Percentiles rank a stretch among this genome's conserved stretches.
Conservation (phyloP, 2,113 vertebrate genomes). For the human region DNA sequence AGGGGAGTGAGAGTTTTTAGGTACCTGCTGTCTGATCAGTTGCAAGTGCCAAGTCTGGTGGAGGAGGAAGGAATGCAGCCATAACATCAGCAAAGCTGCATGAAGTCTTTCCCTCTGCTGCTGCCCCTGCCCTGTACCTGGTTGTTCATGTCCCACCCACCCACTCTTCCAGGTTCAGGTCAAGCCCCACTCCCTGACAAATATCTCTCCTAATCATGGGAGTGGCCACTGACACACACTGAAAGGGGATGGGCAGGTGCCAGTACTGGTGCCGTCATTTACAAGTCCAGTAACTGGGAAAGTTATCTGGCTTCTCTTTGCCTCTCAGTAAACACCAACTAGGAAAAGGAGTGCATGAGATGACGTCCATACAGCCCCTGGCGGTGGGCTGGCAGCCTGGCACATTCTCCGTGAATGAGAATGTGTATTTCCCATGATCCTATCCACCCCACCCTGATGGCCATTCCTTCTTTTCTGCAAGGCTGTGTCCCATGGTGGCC, state of each 20-base stretch:
- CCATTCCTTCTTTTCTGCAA: neutral
- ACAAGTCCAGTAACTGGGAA: neutral
- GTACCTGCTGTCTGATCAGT: neutral
- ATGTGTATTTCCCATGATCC: neutral
- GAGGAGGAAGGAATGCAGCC: fast-evolving
- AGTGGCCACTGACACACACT: fast-evolving
- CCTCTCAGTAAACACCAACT: neutral
- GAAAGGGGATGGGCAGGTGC: neutral
- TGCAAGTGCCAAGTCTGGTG: fast-evolving
- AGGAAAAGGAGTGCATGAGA: neutral
- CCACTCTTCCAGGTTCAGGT: neutral
- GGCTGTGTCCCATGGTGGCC: neutral
- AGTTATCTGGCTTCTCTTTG: neutral
- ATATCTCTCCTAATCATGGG: neutral
- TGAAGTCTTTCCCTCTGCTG: fast-evolving
- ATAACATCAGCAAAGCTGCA: fast-evolving
- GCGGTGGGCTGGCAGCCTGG: neutral
- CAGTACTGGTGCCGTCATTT: neutral
- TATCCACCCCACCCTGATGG: fast-evolving
- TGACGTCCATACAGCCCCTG: fast-evolving
- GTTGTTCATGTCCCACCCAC: no score
- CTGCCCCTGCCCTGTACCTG: neutral
- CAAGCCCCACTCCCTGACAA: no score
- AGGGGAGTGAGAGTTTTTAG: neutral
- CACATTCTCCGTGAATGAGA: fast-evolving